Evolutionary conservation across 2,797 vertebrate species (phyloP).

Genomic region (Enteromius fasciolatus): DNA sequence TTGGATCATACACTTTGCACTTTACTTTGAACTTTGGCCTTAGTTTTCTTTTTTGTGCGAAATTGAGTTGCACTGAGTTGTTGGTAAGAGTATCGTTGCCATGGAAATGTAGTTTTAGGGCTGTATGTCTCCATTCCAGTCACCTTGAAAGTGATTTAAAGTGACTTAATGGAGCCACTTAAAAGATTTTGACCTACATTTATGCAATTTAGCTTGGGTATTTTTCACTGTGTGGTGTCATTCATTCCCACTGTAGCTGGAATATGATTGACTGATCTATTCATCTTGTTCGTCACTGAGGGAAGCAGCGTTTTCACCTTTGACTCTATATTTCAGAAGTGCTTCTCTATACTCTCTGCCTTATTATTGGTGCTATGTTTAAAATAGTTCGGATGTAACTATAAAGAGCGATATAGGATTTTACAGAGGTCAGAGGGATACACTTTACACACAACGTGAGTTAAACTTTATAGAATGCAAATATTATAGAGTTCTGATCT

Average conservation of each 20-base stretch:
- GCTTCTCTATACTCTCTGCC: background rate
- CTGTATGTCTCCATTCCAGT: background rate
- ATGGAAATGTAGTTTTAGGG: conserved; percentile 25
- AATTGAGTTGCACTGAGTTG: background rate
- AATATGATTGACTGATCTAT: conserved; percentile 35
- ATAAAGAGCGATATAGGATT: background rate
- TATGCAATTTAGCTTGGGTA: conserved; percentile 2
- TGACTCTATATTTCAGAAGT: conserved; percentile 4
- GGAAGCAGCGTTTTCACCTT: conserved; percentile 8
- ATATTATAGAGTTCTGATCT: background rate
- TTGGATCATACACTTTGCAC: conserved; percentile 7
- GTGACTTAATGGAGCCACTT: conserved; percentile 13
- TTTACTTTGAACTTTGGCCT: conserved; percentile 19
- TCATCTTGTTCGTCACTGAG: conserved; percentile 15
- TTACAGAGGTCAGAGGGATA: background rate
- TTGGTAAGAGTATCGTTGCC: conserved; percentile 2
- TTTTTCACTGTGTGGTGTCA: conserved; percentile 3
- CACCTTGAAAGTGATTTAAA: conserved; percentile 25
- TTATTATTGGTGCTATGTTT: background rate
- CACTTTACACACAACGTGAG: background rate
- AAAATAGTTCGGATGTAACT: background rate
- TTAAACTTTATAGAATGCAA: background rate
- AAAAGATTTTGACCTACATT: background rate
- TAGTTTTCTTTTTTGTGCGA: background rate
- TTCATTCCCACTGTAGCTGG: background rate